Base-by-base conservation (phyloP, 2,888 invertebrate species). In the Meghimatium bilineatum region DNA sequence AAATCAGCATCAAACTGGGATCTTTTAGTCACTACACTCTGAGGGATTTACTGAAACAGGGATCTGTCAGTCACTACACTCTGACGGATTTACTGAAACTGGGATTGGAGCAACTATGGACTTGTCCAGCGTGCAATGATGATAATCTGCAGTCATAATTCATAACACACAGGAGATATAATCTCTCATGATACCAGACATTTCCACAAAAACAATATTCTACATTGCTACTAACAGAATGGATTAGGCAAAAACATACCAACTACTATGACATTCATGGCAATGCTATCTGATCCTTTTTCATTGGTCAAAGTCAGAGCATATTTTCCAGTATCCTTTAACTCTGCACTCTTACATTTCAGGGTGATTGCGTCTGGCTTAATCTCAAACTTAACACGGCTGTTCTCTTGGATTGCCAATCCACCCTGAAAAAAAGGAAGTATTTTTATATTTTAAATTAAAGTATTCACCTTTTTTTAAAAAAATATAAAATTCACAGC, bases 311-410 rank as follows among this genome's bases (percentile, higher is more conserved):
- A 95, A 91, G 96, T 96, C 76, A 99, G 96, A 0, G 97, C 96
- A 93, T 99, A 99, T 14, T 96, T 96, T 75, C 99, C 99, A 36
- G 97, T 96, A 93, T 99, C 99, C 0, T 96, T 95, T 75, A 98
- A 95, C 94, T 97, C 97, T 0, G 98, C 98, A 80, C 95, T 96
- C 90, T 97, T 97, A 94, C 92, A 92, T 78, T 86, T 82, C 49
- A 94, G 83, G 29, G 91, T 87, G 80, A 93, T 90, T 81, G 92
- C 91, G 69, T 90, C 89, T 36, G 89, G 90, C 60, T 85, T 87
- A 52, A 90, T 89, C 82, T 92, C 92, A 93, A 98, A 97, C 90
- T 96, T 96, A 89, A 98, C 96, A 83, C 98, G 95, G 86, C 96
- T 96, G 74, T 91, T 91, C 92, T 97, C 96, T 20, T 96, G 95